These are phyloP conservation scores for Rhodophaea formosa DNA, from an alignment of 2,888 invertebrate species.

Conservation along the genomic window DNA sequence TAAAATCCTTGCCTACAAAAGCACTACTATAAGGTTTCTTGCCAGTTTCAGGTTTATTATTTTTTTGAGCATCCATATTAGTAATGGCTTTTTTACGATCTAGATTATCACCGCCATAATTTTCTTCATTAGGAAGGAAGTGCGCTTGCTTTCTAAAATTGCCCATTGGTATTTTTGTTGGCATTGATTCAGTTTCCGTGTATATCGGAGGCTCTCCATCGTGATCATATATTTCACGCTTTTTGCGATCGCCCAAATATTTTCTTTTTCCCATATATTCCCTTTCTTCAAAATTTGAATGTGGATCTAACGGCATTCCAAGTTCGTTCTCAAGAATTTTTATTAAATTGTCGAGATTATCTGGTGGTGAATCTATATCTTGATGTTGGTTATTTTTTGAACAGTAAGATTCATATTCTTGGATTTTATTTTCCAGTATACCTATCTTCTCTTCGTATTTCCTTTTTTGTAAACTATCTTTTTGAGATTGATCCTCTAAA, in stretches of 20 bases:
- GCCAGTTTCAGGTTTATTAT: conserved; percentile 33
- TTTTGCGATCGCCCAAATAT: conserved; percentile 14
- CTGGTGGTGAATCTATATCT: conserved; percentile 42
- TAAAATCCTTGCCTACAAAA: conserved; percentile 26
- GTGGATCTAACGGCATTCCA: conserved; percentile 43
- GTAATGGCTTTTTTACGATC: conserved; percentile 51
- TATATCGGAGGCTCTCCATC: conserved; percentile 30
- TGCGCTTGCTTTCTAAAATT: conserved; percentile 49
- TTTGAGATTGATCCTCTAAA: conserved; percentile 56
- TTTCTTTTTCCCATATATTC: conserved; percentile 33
- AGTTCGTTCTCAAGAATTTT: conserved; percentile 69
- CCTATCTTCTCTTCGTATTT: conserved; percentile 55
- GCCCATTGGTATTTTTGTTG: conserved; percentile 48
- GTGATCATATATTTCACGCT: conserved; percentile 30
- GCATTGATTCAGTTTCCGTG: conserved; percentile 37
- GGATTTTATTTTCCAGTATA: conserved; percentile 50
- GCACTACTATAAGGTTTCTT: conserved; percentile 27
- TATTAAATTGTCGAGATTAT: conserved; percentile 62
- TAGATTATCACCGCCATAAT: conserved; percentile 43
- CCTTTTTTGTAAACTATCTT: conserved; percentile 44
- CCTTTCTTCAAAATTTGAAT: conserved; percentile 29
- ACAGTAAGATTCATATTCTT: conserved; percentile 45
- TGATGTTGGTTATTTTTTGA: conserved; percentile 34
- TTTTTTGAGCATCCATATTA: conserved; percentile 47
- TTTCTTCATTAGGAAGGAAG: conserved; percentile 38